phyloP scores from a whole-genome alignment of 2,888 invertebrate genomes.

The Zaprionus bogoriensis region DNA sequence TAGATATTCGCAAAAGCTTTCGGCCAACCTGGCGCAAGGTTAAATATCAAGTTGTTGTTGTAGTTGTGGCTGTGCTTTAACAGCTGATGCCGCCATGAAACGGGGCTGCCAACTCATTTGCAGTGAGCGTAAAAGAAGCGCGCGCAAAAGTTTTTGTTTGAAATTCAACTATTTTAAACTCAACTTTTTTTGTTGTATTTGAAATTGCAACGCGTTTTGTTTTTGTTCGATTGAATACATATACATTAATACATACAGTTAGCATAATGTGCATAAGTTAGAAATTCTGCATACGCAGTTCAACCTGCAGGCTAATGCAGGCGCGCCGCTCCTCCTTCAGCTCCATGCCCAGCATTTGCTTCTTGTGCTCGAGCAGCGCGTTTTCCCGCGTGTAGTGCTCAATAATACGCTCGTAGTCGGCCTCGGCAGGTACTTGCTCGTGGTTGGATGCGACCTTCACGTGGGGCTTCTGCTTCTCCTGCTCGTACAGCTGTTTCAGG shows the following conservation, averaged over 20 bases:
- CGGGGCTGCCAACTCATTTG: slow-evolving; percentile 43
- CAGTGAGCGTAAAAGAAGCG: not conserved
- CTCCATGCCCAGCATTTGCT: slow-evolving; percentile 86
- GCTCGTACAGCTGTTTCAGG: slow-evolving; percentile 84
- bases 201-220: slow-evolving; percentile 7
- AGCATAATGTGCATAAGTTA: slow-evolving; percentile 35
- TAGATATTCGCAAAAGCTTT: slow-evolving; percentile 50
- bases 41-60: slow-evolving; percentile 19
- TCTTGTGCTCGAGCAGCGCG: slow-evolving; percentile 87
- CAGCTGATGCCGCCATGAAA: slow-evolving; percentile 26
- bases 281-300: slow-evolving; percentile 83
- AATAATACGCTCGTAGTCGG: slow-evolving; percentile 84
- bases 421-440: slow-evolving; percentile 38
- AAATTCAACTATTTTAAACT: slow-evolving; percentile 28
- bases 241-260: slow-evolving; percentile 1
- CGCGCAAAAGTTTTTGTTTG: slow-evolving; percentile 14
- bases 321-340: slow-evolving; percentile 89
- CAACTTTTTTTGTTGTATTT: slow-evolving; percentile 22
- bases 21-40: slow-evolving; percentile 42
- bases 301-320: slow-evolving; percentile 88
- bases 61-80: slow-evolving; percentile 19
- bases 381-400: slow-evolving; percentile 86
- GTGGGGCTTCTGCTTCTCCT: slow-evolving; percentile 33
- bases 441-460: not conserved
- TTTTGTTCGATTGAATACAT: slow-evolving; percentile 42